Percentiles rank a stretch among this genome's conserved stretches.
phyloP scores from a whole-genome alignment of 2,113 vertebrate species.

The Aptenodytes forsteri region DNA sequence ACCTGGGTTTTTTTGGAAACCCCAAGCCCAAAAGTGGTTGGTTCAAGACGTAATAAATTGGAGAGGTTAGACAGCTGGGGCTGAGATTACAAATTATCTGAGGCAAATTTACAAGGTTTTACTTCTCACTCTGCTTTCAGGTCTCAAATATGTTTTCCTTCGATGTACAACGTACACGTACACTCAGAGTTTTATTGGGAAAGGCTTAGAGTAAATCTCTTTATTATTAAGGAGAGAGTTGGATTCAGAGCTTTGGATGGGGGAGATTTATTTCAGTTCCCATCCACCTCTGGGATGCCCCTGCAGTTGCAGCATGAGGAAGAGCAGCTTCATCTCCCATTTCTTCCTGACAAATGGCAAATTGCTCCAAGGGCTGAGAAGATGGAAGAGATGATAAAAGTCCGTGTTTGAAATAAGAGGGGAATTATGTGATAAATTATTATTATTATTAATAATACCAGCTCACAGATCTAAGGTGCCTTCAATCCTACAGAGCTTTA shows the following conservation, averaged over 20 bases:
- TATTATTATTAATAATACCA: background rate
- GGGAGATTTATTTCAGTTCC: conserved; percentile 32
- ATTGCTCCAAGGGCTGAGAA: background rate
- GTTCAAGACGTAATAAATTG: background rate
- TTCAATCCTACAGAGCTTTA: background rate
- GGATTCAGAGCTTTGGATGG: background rate
- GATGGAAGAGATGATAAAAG: background rate
- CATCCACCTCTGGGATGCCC: background rate
- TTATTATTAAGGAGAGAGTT: background rate
- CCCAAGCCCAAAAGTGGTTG: background rate
- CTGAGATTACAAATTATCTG: background rate
- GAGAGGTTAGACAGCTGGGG: background rate
- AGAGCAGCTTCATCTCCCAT: background rate
- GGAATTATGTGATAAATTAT: background rate
- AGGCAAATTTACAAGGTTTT: background rate
- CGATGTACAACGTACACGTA: accelerated
- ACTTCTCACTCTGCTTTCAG: background rate
- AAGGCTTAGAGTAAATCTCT: background rate
- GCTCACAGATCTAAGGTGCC: background rate
- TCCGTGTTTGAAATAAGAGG: background rate
- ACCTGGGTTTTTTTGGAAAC: background rate
- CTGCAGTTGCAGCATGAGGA: background rate
- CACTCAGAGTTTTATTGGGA: background rate
- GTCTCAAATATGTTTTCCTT: background rate
- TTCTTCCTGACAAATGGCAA: conserved; percentile 45